Evolutionary conservation across 1,140 invertebrate genomes (phyloP).

Genomic region (Agrilus planipennis): DNA sequence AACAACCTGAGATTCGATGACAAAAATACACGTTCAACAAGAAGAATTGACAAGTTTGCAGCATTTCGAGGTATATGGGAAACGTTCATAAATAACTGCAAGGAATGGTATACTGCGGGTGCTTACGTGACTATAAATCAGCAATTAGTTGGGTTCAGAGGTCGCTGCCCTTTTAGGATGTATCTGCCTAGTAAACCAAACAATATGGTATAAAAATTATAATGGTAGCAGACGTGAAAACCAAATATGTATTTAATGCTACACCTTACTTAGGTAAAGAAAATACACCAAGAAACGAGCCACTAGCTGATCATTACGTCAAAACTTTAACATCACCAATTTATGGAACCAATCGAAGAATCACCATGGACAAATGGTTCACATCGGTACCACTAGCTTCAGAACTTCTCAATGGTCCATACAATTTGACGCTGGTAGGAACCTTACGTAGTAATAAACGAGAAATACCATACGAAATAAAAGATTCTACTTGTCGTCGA

Average conservation of each 20-base stretch:
- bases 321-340: slow-evolving; percentile 14
- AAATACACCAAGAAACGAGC: slow-evolving; percentile 16
- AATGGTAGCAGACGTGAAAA: slow-evolving; percentile 23
- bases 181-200: slow-evolving; percentile 28
- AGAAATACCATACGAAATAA: slow-evolving; percentile 5
- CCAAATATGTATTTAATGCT: slow-evolving; percentile 29
- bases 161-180: slow-evolving; percentile 19
- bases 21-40: no score
- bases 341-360: slow-evolving; percentile 26
- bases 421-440: slow-evolving; percentile 3
- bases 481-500: neutral
- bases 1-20: no score
- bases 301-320: slow-evolving; percentile 22
- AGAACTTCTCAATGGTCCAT: no score
- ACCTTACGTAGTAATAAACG: slow-evolving; percentile 2
- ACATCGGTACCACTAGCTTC: no score
- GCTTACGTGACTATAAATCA: slow-evolving; percentile 15
- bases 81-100: slow-evolving; percentile 25
- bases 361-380: slow-evolving; percentile 34
- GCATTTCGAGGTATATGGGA: slow-evolving; percentile 30
- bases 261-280: slow-evolving; percentile 28
- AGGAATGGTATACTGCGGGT: slow-evolving; percentile 15
- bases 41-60: slow-evolving; percentile 30
- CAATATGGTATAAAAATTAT: slow-evolving; percentile 28
- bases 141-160: slow-evolving; percentile 15